phyloP scores from a whole-genome alignment of 2,888 invertebrate species.

The Limnephilus marmoratus region DNA sequence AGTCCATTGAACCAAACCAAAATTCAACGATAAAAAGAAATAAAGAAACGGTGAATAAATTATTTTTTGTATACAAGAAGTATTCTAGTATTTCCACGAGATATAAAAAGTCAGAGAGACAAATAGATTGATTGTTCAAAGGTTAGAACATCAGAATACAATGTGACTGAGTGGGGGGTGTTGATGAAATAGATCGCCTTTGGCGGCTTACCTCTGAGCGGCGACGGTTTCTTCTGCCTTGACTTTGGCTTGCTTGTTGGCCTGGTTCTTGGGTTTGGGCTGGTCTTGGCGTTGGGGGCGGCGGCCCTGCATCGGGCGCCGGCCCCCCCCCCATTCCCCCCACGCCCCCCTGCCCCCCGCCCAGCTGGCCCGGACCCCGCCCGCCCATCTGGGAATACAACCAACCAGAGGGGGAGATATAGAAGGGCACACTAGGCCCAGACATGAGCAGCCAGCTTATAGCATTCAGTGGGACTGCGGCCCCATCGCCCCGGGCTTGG shows the following conservation, averaged over 20 bases:
- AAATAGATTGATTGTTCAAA: neutral
- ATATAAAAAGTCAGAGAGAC: neutral
- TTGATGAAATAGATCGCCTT: slow-evolving; percentile 48
- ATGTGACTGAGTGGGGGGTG: neutral
- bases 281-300: slow-evolving; percentile 1
- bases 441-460: neutral
- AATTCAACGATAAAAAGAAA: neutral
- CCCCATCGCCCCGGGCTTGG: neutral
- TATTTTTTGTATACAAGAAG: neutral
- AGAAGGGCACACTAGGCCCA: slow-evolving; percentile 41
- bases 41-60: neutral
- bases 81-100: neutral
- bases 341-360: slow-evolving; percentile 54
- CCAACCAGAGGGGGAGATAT: slow-evolving; percentile 16
- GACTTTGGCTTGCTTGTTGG: slow-evolving; percentile 18
- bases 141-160: neutral
- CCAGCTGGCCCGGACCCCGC: slow-evolving; percentile 30
- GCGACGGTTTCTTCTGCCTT: slow-evolving; percentile 70
- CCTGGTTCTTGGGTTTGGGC: slow-evolving; percentile 21
- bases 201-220: slow-evolving; percentile 51
- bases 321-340: slow-evolving; percentile 30
- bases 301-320: slow-evolving; percentile 20
- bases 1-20: neutral
- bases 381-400: slow-evolving; percentile 56
- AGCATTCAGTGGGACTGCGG: neutral